Evolutionary conservation across 2,888 invertebrate species (phyloP), one percentile per base, ranked within the genome.

Genomic region (Zeuzera pyrina): DNA sequence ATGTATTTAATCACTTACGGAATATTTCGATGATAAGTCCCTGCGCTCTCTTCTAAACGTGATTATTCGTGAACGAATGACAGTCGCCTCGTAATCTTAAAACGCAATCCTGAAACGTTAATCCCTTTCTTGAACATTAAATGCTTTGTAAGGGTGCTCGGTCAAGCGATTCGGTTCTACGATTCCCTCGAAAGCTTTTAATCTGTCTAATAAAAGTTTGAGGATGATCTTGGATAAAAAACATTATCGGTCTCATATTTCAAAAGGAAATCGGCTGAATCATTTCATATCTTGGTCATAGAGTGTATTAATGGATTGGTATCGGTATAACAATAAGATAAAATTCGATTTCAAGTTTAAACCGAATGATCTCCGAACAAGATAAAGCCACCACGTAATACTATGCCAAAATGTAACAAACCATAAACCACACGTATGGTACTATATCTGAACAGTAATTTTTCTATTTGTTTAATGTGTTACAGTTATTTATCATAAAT

Each of bases 161-260:
- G 33, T 44, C 43, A 42, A 40, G 33, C 43, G 42, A 35, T 32
- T 24, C 24, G 24, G 30, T 33, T 29, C 22, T 32, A 37, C 35
- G 30, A 33, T 35, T 35, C 22, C 40, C 42, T 36, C 36, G 40
- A 51, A 52, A 54, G 53, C 60, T 59, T 60, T 64, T 62, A 61
- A 64, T 64, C 59, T 55, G 41, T 45, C 50, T 54, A 57, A 61
- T 62, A 59, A 60, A 59, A 57, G 38, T 56, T n/a, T 53, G 43
- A 22, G 50, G 58, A 56, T 54, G 45, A 44, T 47, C 33, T 34
- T 35, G 39, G 52, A 51, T 58, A 57, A 63, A 64, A 64, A 63
- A 54, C 52, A 54, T 58, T 53, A 55, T 53, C 55, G 42, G 40
- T 40, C 33, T 48, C 45, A 54, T 57, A 54, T 52, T 57, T 53